A percentile compares a stretch with the other conserved stretches of the same genome.
Evolutionary conservation across 1,140 invertebrate species (phyloP).

Genomic region (Nasonia longicornis): DNA sequence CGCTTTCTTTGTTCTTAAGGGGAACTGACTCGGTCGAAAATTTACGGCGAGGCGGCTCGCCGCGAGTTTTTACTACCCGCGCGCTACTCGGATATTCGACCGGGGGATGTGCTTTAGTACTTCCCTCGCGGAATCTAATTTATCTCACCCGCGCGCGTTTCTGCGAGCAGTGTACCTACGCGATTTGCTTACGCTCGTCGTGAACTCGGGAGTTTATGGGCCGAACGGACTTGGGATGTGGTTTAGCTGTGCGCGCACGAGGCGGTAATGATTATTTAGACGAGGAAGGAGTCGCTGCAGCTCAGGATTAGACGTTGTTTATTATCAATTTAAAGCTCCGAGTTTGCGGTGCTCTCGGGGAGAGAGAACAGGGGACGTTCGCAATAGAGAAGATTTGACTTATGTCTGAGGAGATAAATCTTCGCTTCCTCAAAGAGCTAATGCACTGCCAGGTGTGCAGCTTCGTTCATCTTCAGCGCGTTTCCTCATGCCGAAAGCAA

Average conservation of each 20-base stretch:
- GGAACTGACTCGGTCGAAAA: not conserved
- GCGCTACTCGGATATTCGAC: not conserved
- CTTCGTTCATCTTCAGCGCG: no score
- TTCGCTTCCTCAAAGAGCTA: not conserved
- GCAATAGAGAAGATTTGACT: not conserved
- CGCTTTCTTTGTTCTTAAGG: not conserved
- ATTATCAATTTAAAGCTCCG: slow-evolving; percentile 28
- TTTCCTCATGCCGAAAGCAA: no score
- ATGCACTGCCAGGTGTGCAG: not conserved
- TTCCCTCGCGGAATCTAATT: not conserved
- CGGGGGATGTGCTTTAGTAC: not conserved
- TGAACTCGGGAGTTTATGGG: not conserved
- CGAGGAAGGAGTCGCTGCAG: not conserved
- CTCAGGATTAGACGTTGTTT: slow-evolving; percentile 13
- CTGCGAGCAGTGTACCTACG: not conserved
- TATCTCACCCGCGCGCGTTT: not conserved
- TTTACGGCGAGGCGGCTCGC: not conserved
- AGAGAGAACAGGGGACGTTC: not conserved
- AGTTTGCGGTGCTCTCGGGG: not conserved
- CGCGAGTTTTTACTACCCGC: not conserved
- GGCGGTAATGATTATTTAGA: slow-evolving; percentile 28
- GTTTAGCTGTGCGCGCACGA: not conserved
- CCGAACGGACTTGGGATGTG: no score
- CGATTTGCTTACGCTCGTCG: not conserved
- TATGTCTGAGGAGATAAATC: not conserved